Base-by-base conservation (phyloP, 2,888 invertebrate genomes). In the Ochropleura plecta region DNA sequence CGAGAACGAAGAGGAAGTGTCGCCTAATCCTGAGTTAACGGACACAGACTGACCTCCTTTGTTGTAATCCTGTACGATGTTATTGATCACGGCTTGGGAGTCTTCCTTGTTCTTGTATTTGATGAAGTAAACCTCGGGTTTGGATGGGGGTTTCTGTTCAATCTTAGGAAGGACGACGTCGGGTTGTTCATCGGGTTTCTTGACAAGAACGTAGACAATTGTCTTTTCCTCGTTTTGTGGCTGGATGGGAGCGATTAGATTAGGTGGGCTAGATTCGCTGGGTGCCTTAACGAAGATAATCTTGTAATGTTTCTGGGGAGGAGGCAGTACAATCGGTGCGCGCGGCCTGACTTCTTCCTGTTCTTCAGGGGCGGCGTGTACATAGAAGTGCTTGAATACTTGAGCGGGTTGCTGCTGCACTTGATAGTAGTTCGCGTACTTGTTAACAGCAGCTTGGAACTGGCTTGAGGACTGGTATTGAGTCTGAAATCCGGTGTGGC, bases 231-330 rank as follows among this genome's bases (percentile, higher is more conserved):
- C 97, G 89, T 97, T 97, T 89, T 97, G 98, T 44, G 83, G 79
- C 79, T 97, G 97, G 86, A 97, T 97, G 12, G 97, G 96, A 70
- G 98, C 97, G 78, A 98, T 97, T 16, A 97, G 94, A 80, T 98
- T 98, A 5, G 97, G 97, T 53, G 97, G 97, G 55, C 97, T 97
- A 63, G 97, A 96, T 82, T 97, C 96, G 53, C 97, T 96, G 67
- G 98, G 98, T 14, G 98, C 97, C 93, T 98, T 98, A 91, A 98
- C 98, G 96, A 98, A 98, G 92, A 98, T 98, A 87, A 98, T 98
- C 91, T 98, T 98, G 96, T 98, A 98, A 92, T 98, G 98, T 88
- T 98, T 98, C 91, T 98, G 98, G 40, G 98, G 96, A 51, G 97
- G 97, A 8, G 97, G 97, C 2, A 97, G 93, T 3, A 96, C 95